A percentile compares a stretch with the other conserved stretches of the same genome.
Conservation (phyloP, 2,888 invertebrate genomes). For the Eupithecia inturbata region DNA sequence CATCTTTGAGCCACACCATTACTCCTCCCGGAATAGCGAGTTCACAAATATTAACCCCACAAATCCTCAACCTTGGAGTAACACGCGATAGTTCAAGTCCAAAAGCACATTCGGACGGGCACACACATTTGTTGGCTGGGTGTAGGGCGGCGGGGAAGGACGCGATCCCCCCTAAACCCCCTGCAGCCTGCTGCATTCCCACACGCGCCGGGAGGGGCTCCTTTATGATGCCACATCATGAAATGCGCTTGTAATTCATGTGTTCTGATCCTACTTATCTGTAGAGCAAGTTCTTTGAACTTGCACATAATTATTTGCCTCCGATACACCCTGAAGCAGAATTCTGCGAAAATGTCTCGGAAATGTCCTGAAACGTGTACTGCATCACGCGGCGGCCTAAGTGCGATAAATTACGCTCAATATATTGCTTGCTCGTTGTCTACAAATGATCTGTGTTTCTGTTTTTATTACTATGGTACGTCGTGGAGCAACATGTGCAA, state of each 20-base stretch:
- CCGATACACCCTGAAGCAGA: constrained; percentile 1
- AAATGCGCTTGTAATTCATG: background rate
- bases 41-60: background rate
- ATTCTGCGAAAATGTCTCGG: constrained; percentile 10
- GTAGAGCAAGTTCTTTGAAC: background rate
- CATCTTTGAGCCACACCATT: background rate
- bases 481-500: no score
- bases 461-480: no score
- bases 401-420: background rate
- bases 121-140: background rate
- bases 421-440: no score
- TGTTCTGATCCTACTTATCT: background rate
- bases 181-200: background rate
- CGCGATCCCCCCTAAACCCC: background rate
- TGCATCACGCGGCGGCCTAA: constrained; percentile 8
- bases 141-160: background rate
- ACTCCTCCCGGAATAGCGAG: background rate
- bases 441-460: background rate
- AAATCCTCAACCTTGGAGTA: background rate
- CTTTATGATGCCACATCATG: background rate
- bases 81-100: background rate
- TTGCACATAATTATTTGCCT: background rate
- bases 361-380: constrained; percentile 29
- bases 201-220: background rate
- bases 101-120: background rate